These are phyloP conservation scores for Calliopum simillimum DNA, from an alignment of 2,888 invertebrate genomes.

Conservation along the genomic window DNA sequence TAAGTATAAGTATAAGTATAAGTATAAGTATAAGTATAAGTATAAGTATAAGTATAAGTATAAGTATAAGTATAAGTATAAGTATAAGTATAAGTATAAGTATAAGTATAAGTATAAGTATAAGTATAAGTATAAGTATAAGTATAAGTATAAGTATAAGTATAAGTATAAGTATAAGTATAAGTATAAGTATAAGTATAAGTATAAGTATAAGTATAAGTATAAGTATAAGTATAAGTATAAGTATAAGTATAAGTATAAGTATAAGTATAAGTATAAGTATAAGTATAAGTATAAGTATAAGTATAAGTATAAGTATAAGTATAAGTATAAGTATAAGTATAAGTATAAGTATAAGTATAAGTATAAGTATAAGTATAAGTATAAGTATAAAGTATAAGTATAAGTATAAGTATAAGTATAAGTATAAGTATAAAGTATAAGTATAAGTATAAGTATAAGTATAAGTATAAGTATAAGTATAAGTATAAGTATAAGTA, in stretches of 20 bases:
- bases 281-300: constrained; percentile 1
- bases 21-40: constrained; percentile 2
- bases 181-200: constrained; percentile 8
- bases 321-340: background rate
- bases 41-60: constrained; percentile 1
- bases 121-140: constrained; percentile 8
- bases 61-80: constrained; percentile 8
- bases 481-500: background rate
- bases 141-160: constrained; percentile 8
- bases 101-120: constrained; percentile 8
- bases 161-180: constrained; percentile 2
- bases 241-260: background rate
- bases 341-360: background rate
- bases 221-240: background rate
- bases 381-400: constrained; percentile 1
- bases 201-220: constrained; percentile 8
- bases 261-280: background rate
- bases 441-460: background rate
- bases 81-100: constrained; percentile 8
- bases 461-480: background rate
- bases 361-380: background rate
- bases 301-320: background rate
- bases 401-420: background rate
- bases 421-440: constrained; percentile 1
- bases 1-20: constrained; percentile 2